Evolutionary conservation across 2,113 vertebrate genomes (phyloP).

Genomic region (Acrocephalus kingi): DNA sequence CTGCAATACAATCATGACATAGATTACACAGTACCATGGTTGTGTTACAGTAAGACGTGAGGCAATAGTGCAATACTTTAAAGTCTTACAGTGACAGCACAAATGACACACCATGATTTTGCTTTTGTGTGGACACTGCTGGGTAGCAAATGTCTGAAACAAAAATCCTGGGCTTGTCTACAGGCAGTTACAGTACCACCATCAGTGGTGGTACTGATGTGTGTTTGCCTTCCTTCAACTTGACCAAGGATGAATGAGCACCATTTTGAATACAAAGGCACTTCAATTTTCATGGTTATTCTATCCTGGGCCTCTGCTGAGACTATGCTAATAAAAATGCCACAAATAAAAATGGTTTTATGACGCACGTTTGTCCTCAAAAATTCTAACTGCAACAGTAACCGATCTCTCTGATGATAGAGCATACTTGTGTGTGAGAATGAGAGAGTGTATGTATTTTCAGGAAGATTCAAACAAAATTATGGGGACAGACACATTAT

Average conservation of each 20-base stretch:
- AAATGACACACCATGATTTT: neutral
- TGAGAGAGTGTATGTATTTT: neutral
- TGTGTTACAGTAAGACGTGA: neutral
- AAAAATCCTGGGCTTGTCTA: neutral
- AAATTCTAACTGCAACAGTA: neutral
- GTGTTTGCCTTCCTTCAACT: neutral
- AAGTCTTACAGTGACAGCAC: neutral
- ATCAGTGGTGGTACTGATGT: neutral
- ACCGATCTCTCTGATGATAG: neutral
- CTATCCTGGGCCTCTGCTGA: neutral
- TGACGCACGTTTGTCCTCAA: neutral
- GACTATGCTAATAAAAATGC: neutral
- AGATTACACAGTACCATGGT: neutral
- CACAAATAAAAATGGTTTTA: neutral
- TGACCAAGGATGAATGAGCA: conserved; percentile 1
- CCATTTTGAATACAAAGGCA: neutral
- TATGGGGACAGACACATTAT: neutral
- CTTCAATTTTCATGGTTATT: conserved; percentile 21
- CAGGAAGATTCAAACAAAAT: neutral
- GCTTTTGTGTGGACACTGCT: neutral
- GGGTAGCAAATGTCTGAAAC: neutral
- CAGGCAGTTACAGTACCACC: neutral
- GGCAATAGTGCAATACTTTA: neutral
- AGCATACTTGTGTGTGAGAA: neutral
- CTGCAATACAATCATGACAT: neutral